Conservation (phyloP, 2,113 vertebrate species). For the Chrysochloris asiatica region DNA sequence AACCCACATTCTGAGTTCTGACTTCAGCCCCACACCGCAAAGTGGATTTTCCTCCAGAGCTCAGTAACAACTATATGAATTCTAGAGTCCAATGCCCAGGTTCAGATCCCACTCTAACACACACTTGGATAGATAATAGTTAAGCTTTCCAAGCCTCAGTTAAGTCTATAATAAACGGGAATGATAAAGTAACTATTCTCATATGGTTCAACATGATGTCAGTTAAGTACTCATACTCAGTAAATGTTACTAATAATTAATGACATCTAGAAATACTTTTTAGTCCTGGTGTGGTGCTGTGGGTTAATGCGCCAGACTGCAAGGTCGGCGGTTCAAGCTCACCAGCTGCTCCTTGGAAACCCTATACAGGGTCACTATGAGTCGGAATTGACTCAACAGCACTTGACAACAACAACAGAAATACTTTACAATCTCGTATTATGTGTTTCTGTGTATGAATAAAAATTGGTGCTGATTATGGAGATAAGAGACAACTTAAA, state of each 20-base stretch:
- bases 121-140: not conserved
- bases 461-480: not conserved
- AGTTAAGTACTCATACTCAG: not conserved
- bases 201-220: not conserved
- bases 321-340: no score
- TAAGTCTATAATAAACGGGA: not conserved
- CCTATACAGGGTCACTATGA: no score
- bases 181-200: not conserved
- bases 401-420: no score
- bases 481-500: not conserved
- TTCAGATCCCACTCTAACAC: not conserved
- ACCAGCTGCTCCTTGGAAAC: no score
- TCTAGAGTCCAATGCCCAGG: not conserved
- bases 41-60: not conserved
- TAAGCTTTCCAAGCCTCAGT: not conserved
- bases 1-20: rapidly evolving
- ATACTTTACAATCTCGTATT: not conserved
- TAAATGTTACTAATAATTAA: not conserved
- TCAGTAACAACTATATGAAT: not conserved
- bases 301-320: no score
- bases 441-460: not conserved
- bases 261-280: not conserved
- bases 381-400: no score
- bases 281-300: no score
- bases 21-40: not conserved